These are phyloP conservation scores for Quadroppia sp. DNA, from an alignment of 2,888 invertebrate genomes.

Conservation along the genomic window DNA sequence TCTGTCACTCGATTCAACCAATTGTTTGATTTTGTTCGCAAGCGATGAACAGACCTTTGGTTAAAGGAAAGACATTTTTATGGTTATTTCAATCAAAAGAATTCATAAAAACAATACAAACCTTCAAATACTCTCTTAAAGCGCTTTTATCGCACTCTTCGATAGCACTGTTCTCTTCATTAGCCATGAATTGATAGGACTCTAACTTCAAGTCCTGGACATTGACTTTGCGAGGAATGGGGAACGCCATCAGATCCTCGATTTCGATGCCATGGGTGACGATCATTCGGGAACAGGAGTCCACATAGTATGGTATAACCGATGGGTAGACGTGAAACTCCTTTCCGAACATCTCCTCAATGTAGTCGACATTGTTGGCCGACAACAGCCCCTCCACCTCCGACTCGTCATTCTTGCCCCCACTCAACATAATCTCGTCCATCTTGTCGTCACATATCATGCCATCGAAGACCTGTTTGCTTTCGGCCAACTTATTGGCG, in stretches of 20 bases:
- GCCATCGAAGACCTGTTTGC: not conserved
- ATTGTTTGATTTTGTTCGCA: not conserved
- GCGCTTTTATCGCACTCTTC: constrained; percentile 41
- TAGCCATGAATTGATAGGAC: constrained; percentile 31
- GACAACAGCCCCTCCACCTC: not conserved
- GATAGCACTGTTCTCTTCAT: not conserved
- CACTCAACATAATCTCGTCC: no score
- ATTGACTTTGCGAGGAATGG: constrained; percentile 24
- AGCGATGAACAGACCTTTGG: constrained; percentile 32
- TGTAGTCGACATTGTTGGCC: not conserved
- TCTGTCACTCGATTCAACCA: not conserved
- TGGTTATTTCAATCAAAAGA: no score
- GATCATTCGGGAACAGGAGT: not conserved
- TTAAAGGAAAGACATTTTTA: not conserved
- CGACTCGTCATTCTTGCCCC: not conserved
- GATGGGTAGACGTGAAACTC: not conserved
- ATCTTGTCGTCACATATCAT: not conserved
- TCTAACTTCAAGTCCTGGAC: constrained; percentile 6
- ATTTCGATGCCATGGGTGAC: constrained; percentile 33
- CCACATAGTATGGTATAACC: not conserved
- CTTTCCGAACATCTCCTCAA: not conserved
- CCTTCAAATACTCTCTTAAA: constrained; percentile 43
- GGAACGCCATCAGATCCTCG: not conserved
- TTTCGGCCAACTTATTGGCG: not conserved
- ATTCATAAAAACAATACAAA: not conserved